These are phyloP conservation scores for Lepidochrysops patricia DNA, from an alignment of 2,888 invertebrate species.

Conservation along the genomic window DNA sequence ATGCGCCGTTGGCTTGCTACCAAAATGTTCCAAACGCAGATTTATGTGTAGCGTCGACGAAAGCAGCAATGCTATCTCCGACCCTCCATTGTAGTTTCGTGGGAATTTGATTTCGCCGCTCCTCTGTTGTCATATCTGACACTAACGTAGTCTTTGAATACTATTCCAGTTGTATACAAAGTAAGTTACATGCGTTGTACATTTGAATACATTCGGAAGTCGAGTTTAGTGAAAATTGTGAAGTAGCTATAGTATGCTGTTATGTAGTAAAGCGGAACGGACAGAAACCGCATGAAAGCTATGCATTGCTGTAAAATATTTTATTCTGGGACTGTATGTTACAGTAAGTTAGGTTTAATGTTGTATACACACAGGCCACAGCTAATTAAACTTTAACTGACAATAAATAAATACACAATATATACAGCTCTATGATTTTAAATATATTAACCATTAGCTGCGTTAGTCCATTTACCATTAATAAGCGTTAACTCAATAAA, in stretches of 20 bases:
- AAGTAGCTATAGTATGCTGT: conserved; percentile 1
- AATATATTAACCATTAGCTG: too few species aligned
- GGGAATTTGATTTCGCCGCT: conserved; percentile 46
- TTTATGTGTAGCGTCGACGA: conserved; percentile 65
- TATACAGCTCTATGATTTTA: too few species aligned
- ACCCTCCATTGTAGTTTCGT: conserved; percentile 41
- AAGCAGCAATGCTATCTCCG: conserved; percentile 60
- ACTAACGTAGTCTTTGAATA: conserved; percentile 25
- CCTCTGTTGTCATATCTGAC: conserved; percentile 33
- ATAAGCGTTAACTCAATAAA: too few species aligned
- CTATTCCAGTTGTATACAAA: conserved; percentile 10
- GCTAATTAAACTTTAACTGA: too few species aligned
- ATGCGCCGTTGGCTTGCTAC: conserved; percentile 56
- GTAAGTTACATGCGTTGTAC: neutral
- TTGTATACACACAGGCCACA: too few species aligned
- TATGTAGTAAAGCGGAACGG: neutral
- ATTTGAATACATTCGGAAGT: neutral
- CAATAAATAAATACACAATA: too few species aligned
- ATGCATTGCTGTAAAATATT: neutral
- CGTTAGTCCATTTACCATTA: too few species aligned
- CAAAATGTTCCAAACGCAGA: conserved; percentile 71
- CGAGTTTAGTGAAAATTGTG: conserved; percentile 21
- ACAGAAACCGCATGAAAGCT: neutral
- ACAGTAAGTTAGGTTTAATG: too few species aligned
- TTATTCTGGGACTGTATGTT: too few species aligned